Base-by-base conservation (phyloP, 2,797 vertebrate genomes). In the Sebastes minor region DNA sequence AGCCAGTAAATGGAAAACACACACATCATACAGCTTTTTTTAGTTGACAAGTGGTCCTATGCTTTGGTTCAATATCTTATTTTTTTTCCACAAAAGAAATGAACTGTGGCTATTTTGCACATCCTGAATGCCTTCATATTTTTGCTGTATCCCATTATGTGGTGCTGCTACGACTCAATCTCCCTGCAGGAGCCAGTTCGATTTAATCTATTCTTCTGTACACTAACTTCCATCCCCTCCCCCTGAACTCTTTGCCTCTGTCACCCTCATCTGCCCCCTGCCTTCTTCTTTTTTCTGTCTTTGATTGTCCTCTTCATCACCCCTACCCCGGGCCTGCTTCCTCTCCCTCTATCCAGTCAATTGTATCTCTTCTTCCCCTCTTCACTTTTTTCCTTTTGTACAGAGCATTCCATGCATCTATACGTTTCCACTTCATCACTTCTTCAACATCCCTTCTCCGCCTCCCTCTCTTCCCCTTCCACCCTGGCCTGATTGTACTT, bases 271-370 rank as follows among this genome's bases (percentile, higher is more conserved):
- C 53, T 38, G 74, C 60, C 49, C 30, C 25, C 22, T 49, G 20
- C 27, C 28, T 53, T 67, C 10, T 73, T 75, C 70, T 80, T 72
- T 9, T 49, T 35, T 74, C 69, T 35, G 12, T 73, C 22, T 74
- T 74, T 78, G 49, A 78, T 49, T 81, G 30, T 75, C 74, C 55
- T 38, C 70, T 56, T 81, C 79, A 80, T 81, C 72, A 73, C 49
- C 62, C n/a, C 61, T 46, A 49, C 18, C 20, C 6, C 20, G 1
- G 18, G 22, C 42, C 33, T 65, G 61, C 60, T 38, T 82, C 18
- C 18, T 33, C 52, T 55, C 22, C 16, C 22, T 73, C 46, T 27
- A n/a, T 76, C 62, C 70, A 75, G 32, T 69, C 71, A 76, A 22
- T 78, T 84, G 71, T 69, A 49, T 76, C 23, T 72, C n/a, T 66